These are phyloP conservation scores for Malurus splendens DNA, from an alignment of 2,797 vertebrate genomes.

Conservation along the genomic window DNA sequence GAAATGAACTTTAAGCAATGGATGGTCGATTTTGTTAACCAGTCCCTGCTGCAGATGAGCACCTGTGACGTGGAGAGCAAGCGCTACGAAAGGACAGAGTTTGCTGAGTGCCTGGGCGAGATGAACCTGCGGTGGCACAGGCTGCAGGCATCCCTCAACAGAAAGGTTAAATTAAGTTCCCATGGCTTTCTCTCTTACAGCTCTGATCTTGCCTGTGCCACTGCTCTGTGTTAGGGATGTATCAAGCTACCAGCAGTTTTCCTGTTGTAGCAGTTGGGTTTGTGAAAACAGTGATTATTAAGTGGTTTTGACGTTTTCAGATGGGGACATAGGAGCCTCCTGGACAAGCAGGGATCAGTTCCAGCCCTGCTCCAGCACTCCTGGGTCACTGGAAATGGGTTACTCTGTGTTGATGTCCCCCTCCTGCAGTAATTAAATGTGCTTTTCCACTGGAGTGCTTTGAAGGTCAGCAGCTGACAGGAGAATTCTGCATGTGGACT, in stretches of 20 bases:
- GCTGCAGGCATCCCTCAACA: constrained; percentile 70
- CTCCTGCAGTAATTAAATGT: background rate
- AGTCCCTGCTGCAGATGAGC: constrained; percentile 74
- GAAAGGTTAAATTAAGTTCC: constrained; percentile 71
- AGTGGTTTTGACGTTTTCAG: background rate
- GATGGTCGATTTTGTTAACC: constrained; percentile 82
- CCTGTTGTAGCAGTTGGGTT: background rate
- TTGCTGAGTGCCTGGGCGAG: constrained; percentile 82
- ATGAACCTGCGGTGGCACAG: constrained; percentile 79
- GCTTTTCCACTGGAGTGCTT: background rate
- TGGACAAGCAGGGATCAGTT: background rate
- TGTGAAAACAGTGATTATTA: background rate
- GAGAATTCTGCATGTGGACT: background rate
- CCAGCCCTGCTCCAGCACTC: background rate
- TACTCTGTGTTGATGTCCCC: background rate
- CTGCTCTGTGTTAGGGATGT: background rate
- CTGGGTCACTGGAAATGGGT: background rate
- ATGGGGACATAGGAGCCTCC: background rate
- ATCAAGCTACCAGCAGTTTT: background rate
- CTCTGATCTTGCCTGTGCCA: background rate
- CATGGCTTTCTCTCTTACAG: background rate
- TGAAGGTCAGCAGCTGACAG: background rate
- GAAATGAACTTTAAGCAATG: constrained; percentile 80
- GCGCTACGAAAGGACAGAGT: constrained; percentile 75
- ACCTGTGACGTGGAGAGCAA: constrained; percentile 72